phyloP scores from a whole-genome alignment of 2,797 vertebrate genomes.

The Molossus molossus region DNA sequence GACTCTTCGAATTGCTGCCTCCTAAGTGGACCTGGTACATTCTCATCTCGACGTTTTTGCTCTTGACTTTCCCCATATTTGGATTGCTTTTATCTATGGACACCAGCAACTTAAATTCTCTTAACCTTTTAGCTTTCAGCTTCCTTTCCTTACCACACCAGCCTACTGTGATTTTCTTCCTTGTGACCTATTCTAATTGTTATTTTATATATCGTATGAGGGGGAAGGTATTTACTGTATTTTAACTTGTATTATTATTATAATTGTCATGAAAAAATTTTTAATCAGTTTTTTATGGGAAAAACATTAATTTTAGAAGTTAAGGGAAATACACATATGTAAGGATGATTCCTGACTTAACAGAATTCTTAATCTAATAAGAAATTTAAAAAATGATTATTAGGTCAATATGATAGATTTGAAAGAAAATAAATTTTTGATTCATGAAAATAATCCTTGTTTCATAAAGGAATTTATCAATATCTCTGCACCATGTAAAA shows the following conservation, averaged over 20 bases:
- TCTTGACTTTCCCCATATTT: background rate
- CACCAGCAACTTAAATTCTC: background rate
- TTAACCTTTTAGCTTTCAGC: background rate
- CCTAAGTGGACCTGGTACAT: background rate
- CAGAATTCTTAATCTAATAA: background rate
- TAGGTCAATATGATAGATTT: background rate
- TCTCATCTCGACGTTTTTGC: background rate
- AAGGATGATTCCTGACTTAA: background rate
- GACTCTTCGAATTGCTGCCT: background rate
- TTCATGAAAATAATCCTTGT: conserved; percentile 16
- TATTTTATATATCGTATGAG: background rate
- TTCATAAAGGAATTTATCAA: conserved; percentile 21
- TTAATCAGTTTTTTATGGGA: background rate
- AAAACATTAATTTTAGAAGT: background rate
- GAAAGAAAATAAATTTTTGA: background rate
- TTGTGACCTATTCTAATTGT: background rate
- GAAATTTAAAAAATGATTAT: background rate
- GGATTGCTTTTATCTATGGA: background rate
- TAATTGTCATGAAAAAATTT: background rate
- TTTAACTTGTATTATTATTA: background rate
- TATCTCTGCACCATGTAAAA: background rate
- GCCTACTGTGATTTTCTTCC: background rate
- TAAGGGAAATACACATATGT: conserved; percentile 13
- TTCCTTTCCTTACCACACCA: background rate
- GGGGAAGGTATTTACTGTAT: background rate